These are phyloP conservation scores for Antheraea yamamai DNA, from an alignment of 2,888 invertebrate species.

Conservation along the genomic window DNA sequence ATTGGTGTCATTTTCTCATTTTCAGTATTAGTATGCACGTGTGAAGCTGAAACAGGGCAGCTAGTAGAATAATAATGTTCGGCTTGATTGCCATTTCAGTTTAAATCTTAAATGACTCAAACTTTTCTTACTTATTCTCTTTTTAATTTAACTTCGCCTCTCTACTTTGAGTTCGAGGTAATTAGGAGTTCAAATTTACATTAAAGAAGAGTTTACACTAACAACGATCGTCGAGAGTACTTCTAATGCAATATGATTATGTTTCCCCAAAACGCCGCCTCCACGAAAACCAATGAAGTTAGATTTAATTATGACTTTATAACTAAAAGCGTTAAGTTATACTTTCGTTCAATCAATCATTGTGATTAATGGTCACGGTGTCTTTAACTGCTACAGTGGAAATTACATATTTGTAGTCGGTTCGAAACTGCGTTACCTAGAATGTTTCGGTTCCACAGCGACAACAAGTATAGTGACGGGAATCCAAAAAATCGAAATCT, in stretches of 20 bases:
- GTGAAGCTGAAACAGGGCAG: no score
- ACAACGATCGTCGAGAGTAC: neutral
- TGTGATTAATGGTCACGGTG: neutral
- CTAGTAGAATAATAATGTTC: no score
- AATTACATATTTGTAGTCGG: neutral
- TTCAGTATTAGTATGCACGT: no score
- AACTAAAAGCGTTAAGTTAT: neutral
- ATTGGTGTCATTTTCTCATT: no score
- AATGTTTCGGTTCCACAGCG: neutral
- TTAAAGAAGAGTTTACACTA: neutral
- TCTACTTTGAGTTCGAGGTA: neutral
- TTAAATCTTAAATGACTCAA: neutral
- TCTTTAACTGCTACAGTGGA: neutral
- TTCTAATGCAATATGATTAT: neutral
- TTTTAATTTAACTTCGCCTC: neutral
- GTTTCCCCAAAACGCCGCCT: neutral
- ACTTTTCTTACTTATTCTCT: neutral
- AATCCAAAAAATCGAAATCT: neutral
- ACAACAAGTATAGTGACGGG: neutral
- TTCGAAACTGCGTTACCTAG: neutral
- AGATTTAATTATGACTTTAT: neutral
- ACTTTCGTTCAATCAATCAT: conserved; percentile 1
- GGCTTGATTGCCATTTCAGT: neutral
- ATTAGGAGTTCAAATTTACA: neutral
- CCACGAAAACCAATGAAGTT: neutral